phyloP scores from a whole-genome alignment of 1,140 invertebrate genomes.

The Trichonephila clavata region DNA sequence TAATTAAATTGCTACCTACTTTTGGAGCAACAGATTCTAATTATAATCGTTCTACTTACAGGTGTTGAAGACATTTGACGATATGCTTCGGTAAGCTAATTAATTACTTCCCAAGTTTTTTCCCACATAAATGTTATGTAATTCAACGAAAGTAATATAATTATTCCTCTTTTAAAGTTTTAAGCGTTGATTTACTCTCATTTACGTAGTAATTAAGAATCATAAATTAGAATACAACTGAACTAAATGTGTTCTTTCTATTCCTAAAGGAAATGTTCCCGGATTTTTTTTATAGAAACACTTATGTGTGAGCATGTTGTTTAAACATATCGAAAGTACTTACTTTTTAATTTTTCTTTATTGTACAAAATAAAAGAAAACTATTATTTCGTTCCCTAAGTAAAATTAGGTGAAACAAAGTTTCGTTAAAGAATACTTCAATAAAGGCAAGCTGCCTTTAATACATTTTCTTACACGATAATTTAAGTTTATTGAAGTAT shows the following conservation, averaged over 20 bases:
- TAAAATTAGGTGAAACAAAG: not conserved
- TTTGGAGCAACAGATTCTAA: not conserved
- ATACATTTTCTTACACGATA: no score
- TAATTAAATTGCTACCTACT: not conserved
- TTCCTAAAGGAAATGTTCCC: not conserved
- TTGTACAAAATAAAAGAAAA: no score
- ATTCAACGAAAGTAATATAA: not conserved
- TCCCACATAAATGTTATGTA: not conserved
- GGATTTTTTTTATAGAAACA: not conserved
- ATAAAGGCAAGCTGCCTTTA: no score
- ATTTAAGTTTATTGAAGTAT: no score
- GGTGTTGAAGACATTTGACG: slow-evolving; percentile 41
- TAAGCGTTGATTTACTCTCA: slow-evolving; percentile 4
- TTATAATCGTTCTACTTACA: slow-evolving; percentile 31
- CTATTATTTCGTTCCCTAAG: not conserved
- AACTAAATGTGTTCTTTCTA: not conserved
- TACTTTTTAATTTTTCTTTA: no score
- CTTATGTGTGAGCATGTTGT: not conserved
- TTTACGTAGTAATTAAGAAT: not conserved
- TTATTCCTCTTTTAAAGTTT: slow-evolving; percentile 12
- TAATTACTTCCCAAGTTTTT: slow-evolving; percentile 29
- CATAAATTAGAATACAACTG: not conserved
- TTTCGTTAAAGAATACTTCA: no score
- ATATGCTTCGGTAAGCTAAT: slow-evolving; percentile 16
- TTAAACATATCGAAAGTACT: not conserved